These are phyloP conservation scores for Lithobates sylvaticus DNA, from an alignment of 2,797 vertebrate species.

Conservation along the genomic window DNA sequence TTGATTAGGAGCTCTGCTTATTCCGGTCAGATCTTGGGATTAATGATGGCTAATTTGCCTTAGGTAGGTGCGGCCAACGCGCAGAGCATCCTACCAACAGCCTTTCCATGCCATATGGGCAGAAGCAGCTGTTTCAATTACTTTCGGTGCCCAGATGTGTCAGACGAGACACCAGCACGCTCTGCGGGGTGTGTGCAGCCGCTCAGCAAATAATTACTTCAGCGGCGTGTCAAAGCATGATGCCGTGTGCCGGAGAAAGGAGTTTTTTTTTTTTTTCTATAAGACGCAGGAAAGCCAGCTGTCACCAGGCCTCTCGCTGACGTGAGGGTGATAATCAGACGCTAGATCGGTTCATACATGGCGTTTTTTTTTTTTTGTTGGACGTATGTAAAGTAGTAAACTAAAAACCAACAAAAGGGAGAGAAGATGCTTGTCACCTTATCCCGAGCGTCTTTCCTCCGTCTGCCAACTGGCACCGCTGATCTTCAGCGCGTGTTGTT, in stretches of 20 bases:
- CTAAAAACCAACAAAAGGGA: constrained; percentile 22
- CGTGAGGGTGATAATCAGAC: constrained; percentile 81
- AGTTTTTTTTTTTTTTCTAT: constrained; percentile 69
- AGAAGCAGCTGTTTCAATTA: constrained; percentile 99
- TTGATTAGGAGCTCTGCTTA: constrained; percentile 94
- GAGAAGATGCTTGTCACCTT: constrained; percentile 14
- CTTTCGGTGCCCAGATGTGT: constrained; percentile 99
- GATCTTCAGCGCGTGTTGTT: not conserved
- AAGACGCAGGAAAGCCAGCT: constrained; percentile 95
- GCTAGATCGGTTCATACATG: constrained; percentile 61
- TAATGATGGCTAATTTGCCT: constrained; percentile 99
- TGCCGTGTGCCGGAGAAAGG: constrained; percentile 87
- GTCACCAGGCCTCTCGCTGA: constrained; percentile 84
- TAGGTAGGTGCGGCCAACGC: constrained; percentile 90
- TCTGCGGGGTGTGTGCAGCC: constrained; percentile 92
- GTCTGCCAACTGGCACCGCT: not conserved
- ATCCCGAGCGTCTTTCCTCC: not conserved
- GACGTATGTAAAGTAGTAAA: constrained; percentile 32
- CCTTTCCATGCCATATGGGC: constrained; percentile 97
- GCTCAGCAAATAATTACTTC: constrained; percentile 99
- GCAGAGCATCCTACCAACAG: constrained; percentile 87
- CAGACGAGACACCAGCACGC: constrained; percentile 94
- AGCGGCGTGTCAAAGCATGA: constrained; percentile 88
- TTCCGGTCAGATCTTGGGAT: constrained; percentile 99
- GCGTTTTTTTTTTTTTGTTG: not conserved